A percentile compares a stretch with the other conserved stretches of the same genome.
Evolutionary conservation across 2,888 invertebrate genomes (phyloP).

Genomic region (Conomelus anceps): DNA sequence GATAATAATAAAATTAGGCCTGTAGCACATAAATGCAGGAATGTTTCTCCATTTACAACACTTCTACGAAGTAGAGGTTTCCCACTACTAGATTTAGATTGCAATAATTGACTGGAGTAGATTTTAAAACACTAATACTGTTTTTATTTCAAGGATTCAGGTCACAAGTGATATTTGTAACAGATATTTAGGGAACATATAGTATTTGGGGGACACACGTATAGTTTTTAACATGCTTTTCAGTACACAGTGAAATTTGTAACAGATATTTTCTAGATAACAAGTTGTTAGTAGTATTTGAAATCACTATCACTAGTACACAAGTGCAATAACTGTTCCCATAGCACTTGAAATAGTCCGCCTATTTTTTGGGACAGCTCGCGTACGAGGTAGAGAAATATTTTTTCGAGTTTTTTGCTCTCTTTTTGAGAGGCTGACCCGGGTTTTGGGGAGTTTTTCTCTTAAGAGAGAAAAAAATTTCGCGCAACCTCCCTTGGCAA

Average conservation of each 20-base stretch:
- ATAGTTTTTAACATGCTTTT: no score
- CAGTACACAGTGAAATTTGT: neutral
- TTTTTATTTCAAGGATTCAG: no score
- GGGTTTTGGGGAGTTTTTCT: neutral
- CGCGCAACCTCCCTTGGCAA: neutral
- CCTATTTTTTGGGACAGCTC: neutral
- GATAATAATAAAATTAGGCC: neutral
- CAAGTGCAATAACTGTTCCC: no score
- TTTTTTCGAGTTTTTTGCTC: neutral
- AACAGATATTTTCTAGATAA: neutral
- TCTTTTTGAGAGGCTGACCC: neutral
- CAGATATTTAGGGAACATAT: no score
- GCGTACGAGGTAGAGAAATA: neutral
- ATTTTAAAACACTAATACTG: neutral
- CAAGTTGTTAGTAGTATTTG: no score
- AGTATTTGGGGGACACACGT: no score
- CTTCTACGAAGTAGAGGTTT: neutral
- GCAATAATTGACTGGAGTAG: neutral
- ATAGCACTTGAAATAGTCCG: neutral
- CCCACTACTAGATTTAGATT: no score
- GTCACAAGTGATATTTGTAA: neutral
- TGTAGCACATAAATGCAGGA: neutral
- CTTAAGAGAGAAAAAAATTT: neutral
- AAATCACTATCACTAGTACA: no score
- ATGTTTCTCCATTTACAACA: neutral